These are phyloP conservation scores for Apostichopus californicus DNA, from an alignment of 35 echinoderm and acorn worm genomes.

Conservation along the genomic window DNA sequence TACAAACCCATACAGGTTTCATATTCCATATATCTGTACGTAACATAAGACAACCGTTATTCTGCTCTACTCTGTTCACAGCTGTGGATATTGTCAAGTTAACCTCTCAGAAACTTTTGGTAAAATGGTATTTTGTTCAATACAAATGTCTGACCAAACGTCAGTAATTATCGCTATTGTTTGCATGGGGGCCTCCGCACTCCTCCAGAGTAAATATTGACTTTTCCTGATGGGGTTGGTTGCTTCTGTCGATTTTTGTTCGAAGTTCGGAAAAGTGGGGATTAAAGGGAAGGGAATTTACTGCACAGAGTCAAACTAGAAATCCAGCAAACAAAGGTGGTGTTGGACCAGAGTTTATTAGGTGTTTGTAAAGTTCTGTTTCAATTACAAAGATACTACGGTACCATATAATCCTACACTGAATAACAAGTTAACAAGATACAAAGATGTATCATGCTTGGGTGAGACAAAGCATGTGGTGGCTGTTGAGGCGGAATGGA, in stretches of 20 bases:
- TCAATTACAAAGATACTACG: neutral
- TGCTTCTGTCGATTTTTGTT: slow-evolving; percentile 8
- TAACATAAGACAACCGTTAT: too few species aligned
- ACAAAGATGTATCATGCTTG: too few species aligned
- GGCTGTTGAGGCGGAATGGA: too few species aligned
- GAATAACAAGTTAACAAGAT: too few species aligned
- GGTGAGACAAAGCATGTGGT: too few species aligned
- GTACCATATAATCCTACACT: too few species aligned
- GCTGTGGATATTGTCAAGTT: too few species aligned
- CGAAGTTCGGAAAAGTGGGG: neutral
- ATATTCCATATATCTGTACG: too few species aligned
- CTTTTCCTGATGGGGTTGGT: slow-evolving; percentile 16
- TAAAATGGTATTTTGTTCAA: neutral
- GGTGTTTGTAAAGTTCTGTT: neutral
- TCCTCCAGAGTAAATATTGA: slow-evolving; percentile 17
- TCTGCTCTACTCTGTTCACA: too few species aligned
- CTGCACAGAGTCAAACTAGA: too few species aligned
- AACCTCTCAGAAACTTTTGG: neutral
- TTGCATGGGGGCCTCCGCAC: slow-evolving; percentile 22
- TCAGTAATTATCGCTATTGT: slow-evolving; percentile 1
- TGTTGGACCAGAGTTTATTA: neutral
- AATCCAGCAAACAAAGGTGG: neutral
- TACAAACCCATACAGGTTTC: too few species aligned
- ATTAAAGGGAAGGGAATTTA: slow-evolving; percentile 1
- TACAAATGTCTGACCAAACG: neutral